Base-by-base conservation (phyloP, 1,140 invertebrate species). In the Dinoponera quadriceps region DNA sequence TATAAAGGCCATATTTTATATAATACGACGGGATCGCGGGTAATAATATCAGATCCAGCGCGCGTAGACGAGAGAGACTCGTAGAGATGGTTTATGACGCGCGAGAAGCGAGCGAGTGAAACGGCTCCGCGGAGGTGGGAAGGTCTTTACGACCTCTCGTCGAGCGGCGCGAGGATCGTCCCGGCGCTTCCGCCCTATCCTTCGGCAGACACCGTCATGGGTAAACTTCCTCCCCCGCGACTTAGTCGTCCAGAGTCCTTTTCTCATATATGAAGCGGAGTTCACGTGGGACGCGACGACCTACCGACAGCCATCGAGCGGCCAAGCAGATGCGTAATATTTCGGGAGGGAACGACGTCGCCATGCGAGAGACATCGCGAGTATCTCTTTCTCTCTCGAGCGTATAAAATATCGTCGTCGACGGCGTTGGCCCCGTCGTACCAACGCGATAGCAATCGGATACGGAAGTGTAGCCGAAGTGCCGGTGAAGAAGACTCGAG, bases 141-240 rank as follows among this genome's bases (percentile, higher is more conserved):
- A 82, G 83, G 68, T 86, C 87, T 92, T 93, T 92, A 93, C 86
- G 92, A 91, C 85, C 86, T 86, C 84, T 85, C 84, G 85, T 83
- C 20, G 71, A 88, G n/a, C 81, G 71, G 54, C 49, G 62, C 62
- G 68, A 66, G 51, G 83, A 44, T 65, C 62, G 74, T 88, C 75
- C 62, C 44, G 22, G 33, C 13, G 63, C n/a, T 72, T 55, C 66
- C 29, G 65, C 60, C 5, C 33, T 51, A 14, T 72, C 65, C 48
- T 77, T 57, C 9, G 49, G 48, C 33, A 54, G 49, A 38, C 59
- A 38, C 22, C 48, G 25, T n/a, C 62, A 18, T 29, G 13, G 51
- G 14, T 69, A 71, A 85, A 87, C 33, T 83, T 85, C 16, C 33
- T 71, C 38, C 38, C 38, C 3, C 38, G 38, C 38, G 60, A 27